Conservation (phyloP, 2,888 invertebrate genomes). For the Machimus atricapillus region DNA sequence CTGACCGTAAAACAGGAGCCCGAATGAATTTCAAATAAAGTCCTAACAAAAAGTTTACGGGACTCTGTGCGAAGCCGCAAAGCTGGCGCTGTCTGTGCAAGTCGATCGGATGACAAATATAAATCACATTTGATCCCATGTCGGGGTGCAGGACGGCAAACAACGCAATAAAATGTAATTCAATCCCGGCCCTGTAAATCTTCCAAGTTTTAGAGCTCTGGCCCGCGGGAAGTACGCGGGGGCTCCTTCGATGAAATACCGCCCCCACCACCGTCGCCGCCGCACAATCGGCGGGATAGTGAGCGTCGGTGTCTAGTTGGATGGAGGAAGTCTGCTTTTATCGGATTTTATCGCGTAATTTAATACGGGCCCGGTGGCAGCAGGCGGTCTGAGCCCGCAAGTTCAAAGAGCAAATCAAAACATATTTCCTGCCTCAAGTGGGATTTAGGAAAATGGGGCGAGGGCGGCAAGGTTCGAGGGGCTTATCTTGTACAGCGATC, state of each 20-base stretch:
- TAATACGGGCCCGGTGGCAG: background rate
- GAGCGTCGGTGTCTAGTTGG: background rate
- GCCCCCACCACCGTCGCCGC: background rate
- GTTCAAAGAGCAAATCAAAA: constrained; percentile 14
- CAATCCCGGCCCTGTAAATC: constrained; percentile 17
- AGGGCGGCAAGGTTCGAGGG: background rate
- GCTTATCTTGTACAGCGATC: background rate
- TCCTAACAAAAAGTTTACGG: background rate
- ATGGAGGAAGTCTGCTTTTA: background rate
- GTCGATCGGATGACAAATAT: background rate
- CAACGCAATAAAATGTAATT: constrained; percentile 29
- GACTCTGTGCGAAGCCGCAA: background rate
- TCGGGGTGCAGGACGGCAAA: background rate
- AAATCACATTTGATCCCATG: constrained; percentile 19
- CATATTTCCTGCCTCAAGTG: constrained; percentile 15
- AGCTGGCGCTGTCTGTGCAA: background rate
- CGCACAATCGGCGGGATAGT: background rate
- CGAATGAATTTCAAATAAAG: background rate
- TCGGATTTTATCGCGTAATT: constrained; percentile 18
- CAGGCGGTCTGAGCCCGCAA: background rate
- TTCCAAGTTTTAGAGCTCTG: background rate
- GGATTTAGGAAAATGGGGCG: background rate
- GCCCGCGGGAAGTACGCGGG: background rate
- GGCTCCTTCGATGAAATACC: background rate
- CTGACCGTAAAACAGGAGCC: background rate